Conservation (phyloP, 1,140 invertebrate genomes). For the Helicoverpa armigera region DNA sequence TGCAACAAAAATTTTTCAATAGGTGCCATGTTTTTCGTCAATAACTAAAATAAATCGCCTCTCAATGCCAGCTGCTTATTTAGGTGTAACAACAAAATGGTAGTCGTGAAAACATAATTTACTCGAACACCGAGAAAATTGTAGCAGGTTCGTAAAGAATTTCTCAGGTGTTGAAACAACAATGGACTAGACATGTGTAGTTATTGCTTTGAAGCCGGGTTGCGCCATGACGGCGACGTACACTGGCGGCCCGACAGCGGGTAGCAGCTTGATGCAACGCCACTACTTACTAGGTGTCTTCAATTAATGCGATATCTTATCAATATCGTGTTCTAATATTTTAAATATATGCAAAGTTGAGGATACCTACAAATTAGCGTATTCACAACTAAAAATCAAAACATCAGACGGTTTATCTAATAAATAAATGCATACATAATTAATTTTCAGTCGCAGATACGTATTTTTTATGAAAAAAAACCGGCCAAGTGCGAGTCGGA, state of each 20-base stretch:
- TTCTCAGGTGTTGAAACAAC: slow-evolving; percentile 46
- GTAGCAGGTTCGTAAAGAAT: slow-evolving; percentile 42
- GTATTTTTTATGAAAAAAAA: too few relatives aligned
- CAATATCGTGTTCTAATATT: not conserved
- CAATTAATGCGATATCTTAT: slow-evolving; percentile 29
- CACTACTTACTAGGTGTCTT: not conserved
- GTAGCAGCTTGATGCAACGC: slow-evolving; percentile 32
- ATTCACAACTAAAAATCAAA: not conserved
- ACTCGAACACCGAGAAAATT: slow-evolving; percentile 36
- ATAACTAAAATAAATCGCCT: not conserved
- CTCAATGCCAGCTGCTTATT: not conserved
- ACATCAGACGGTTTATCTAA: not conserved
- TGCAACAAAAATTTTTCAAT: not conserved
- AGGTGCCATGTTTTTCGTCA: not conserved
- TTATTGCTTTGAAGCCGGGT: slow-evolving; percentile 41
- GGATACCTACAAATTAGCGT: not conserved
- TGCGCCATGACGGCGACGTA: slow-evolving; percentile 23
- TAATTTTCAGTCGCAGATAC: too few relatives aligned
- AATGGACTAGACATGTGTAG: slow-evolving; percentile 44
- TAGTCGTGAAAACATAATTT: slow-evolving; percentile 43
- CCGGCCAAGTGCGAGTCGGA: too few relatives aligned
- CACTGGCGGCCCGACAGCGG: slow-evolving; percentile 2
- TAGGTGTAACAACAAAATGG: not conserved
- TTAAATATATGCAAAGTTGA: not conserved
- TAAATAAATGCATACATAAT: not conserved